A percentile compares a stretch with the other conserved stretches of the same genome.
These are phyloP conservation scores for Polypterus bichir DNA, from an alignment of 2,113 vertebrate species.

Conservation along the genomic window DNA sequence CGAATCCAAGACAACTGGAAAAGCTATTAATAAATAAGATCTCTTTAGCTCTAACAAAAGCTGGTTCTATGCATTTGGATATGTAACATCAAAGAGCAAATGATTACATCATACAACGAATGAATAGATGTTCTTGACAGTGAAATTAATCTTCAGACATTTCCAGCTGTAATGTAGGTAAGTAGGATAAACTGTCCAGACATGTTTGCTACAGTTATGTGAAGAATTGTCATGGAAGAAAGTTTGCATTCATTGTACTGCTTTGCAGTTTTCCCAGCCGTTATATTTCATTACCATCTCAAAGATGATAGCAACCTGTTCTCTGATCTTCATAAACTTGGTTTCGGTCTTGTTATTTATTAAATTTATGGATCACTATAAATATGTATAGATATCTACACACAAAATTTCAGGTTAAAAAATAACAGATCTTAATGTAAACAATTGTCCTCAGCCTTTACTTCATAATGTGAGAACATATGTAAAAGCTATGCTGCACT, in stretches of 20 bases:
- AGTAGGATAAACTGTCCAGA: not conserved
- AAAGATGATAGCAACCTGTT: too few species aligned
- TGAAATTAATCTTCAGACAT: constrained; percentile 7
- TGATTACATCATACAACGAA: not conserved
- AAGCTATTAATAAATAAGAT: constrained; percentile 5
- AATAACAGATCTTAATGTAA: too few species aligned
- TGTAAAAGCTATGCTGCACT: too few species aligned
- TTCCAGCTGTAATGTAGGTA: constrained; percentile 1
- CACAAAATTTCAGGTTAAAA: too few species aligned
- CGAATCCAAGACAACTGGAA: not conserved
- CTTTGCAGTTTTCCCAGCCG: too few species aligned
- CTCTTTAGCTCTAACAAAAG: not conserved
- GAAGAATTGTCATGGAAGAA: not conserved
- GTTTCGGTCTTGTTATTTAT: too few species aligned
- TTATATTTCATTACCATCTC: too few species aligned
- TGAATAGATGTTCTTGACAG: constrained; percentile 5
- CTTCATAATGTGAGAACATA: too few species aligned
- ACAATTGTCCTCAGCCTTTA: too few species aligned
- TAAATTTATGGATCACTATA: too few species aligned
- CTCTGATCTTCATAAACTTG: too few species aligned
- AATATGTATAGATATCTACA: too few species aligned
- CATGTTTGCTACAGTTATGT: not conserved
- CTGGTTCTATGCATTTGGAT: not conserved
- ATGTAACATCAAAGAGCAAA: constrained; percentile 9
- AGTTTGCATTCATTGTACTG: not conserved